Evolutionary conservation across 1,140 invertebrate species (phyloP), one percentile per base, ranked within the genome.

Genomic region (Platyscapa corneri): DNA sequence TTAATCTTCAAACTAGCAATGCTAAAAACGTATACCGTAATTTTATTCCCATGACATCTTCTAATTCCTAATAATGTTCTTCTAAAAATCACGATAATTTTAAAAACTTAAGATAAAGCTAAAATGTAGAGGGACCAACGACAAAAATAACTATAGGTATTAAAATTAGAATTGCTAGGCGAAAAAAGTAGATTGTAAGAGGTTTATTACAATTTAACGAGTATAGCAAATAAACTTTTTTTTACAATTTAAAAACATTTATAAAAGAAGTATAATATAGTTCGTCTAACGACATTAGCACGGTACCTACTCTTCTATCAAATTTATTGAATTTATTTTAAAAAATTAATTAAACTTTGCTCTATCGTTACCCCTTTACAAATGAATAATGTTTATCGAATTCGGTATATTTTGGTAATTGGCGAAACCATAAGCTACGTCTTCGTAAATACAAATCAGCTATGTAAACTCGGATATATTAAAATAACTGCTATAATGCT

Each of bases 111-210:
- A 93, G 93, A 93, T 93, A 93, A 93, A 93, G 93, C 93, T 93
- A 93, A 93, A 93, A 88, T 90, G 90, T 93, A 93, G 92, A 93
- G 93, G 92, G 92, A 93, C 92, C 93, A 93, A 93, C 91, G 89
- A 88, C 87, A 86, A 65, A 82, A n/a, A 88, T 85, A 49, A 88
- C 72, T 88, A 64, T 76, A 87, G 78, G 75, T 87, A 88, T 87
- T 46, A 75, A 88, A 80, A 88, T 92, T 92, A 93, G 91, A 88
- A 92, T 93, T 92, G 91, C 92, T 93, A 92, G 91, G 91, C 91
- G 92, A 93, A 92, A 91, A 12, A 39, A 70, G 49, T 85, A 86
- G 14, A 78, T 34, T 49, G 10, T 34, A 32, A 77, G 0, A 60
- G 3, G 3, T 5, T 27, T 60, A 27, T 23, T 6, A 60, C 42